Base-by-base conservation (phyloP, 1,140 invertebrate species). In the Danaus plexippus region DNA sequence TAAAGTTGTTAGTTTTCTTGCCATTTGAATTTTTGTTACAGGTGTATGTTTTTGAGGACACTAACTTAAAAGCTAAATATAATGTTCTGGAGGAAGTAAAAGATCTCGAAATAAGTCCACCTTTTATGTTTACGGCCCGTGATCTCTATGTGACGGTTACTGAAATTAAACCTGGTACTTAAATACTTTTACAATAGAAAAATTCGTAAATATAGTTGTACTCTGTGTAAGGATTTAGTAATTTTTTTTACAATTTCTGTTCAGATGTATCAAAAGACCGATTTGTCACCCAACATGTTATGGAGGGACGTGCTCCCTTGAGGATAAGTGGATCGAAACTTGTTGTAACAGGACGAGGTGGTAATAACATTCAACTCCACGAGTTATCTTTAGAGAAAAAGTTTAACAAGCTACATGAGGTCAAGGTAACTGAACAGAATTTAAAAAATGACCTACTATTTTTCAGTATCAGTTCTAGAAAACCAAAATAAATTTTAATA, bases 81-180 rank as follows among this genome's bases (percentile, higher is more conserved):
- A 75, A 84, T 52, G 72, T 87, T 11, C 57, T 85, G 48, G 82
- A 87, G 63, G 84, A 87, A 71, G 80, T 87, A 12, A 87, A 87
- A 63, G 73, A 75, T 46, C 55, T 87, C 3, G 64, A 59, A 46
- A 62, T 81, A 40, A 65, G 62, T 51, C 59, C 66, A 18, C 81
- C 81, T 9, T 82, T 63, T 53, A 65, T 87, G 66, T 85, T 84
- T 61, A 85, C 81, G 42, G 82, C 75, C 9, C 63, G 84, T 42
- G 84, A 87, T 58, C 68, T 85, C 9, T 75, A 87, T 54, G 81
- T 85, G 43, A 85, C 80, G 3, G 74, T 77, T 5, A 85, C 84
- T 11, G 84, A 87, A 73, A 80, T 87, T 55, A 82, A 79, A 58
- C 81, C 83, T 52, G 61, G 63, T 69, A 61, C 48, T 60, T 66